Conservation (phyloP, 2,797 vertebrate species). For the Percopsis omiscomaycus region DNA sequence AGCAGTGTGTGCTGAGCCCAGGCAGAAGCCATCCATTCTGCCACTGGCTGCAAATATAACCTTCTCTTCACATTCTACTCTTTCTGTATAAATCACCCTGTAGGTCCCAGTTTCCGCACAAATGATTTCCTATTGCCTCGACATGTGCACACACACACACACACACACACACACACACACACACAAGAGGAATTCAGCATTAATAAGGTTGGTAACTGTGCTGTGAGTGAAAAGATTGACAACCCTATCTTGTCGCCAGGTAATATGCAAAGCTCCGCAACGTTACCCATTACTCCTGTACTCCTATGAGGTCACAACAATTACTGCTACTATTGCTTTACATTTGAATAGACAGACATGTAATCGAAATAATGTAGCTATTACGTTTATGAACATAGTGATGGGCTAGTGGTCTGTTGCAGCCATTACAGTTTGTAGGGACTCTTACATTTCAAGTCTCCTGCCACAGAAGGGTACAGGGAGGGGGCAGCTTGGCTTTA, state of each 20-base stretch:
- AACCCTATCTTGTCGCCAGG: not conserved
- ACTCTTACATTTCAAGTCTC: not conserved
- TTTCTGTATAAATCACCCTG: conserved; percentile 43
- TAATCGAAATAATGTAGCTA: conserved; percentile 3
- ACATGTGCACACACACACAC: conserved; percentile 12
- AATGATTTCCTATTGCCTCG: conserved; percentile 33
- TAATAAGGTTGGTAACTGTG: not conserved
- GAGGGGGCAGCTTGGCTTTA: conserved; percentile 46
- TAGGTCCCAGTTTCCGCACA: conserved; percentile 19
- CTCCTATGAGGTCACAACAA: too few relatives aligned
- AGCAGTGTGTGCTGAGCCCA: conserved; percentile 37
- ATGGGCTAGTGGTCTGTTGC: conserved; percentile 20
- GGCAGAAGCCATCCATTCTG: conserved; percentile 45
- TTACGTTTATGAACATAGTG: conserved; percentile 38
- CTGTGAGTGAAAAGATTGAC: not conserved
- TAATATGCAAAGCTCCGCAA: too few relatives aligned
- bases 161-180: not conserved
- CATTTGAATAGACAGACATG: not conserved
- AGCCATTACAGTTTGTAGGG: not conserved
- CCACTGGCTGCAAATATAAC: conserved; percentile 27
- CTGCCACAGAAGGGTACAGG: conserved; percentile 34
- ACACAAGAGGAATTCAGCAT: not conserved
- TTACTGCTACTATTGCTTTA: not conserved
- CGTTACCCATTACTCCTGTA: too few relatives aligned
- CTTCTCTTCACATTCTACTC: conserved; percentile 34